Evolutionary conservation across 2,888 invertebrate genomes (phyloP).

Genomic region (Eupelmus urozonus): DNA sequence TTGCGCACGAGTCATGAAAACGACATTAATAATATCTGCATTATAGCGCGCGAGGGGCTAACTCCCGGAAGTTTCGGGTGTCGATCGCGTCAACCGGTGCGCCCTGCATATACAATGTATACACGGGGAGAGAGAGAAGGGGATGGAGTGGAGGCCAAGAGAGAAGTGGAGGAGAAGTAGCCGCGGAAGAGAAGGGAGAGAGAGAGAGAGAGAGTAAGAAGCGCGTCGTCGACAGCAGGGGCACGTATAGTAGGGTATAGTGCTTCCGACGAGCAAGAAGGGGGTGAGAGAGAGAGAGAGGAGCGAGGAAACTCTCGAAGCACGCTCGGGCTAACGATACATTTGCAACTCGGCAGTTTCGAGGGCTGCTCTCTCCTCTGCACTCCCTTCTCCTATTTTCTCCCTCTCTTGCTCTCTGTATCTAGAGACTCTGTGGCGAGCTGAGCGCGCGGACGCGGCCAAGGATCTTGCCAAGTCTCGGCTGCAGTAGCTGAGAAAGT

Average conservation of each 20-base stretch:
- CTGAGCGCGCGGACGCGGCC: conserved; percentile 14
- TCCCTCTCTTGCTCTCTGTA: neutral
- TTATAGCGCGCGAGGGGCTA: too few species aligned
- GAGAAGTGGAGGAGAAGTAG: neutral
- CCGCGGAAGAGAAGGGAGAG: neutral
- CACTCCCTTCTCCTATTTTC: too few species aligned
- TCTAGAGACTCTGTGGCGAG: neutral
- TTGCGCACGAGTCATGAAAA: too few species aligned
- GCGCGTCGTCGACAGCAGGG: neutral
- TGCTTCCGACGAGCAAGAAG: too few species aligned
- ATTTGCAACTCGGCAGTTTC: conserved; percentile 71
- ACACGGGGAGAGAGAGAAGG: conserved; percentile 8
- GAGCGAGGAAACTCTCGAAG: conserved; percentile 59
- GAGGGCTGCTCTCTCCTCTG: conserved; percentile 54
- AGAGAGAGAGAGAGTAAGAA: neutral
- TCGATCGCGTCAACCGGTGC: too few species aligned
- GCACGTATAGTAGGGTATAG: too few species aligned
- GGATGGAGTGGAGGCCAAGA: conserved; percentile 4
- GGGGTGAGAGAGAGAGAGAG: neutral
- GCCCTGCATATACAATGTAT: neutral
- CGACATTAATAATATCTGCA: too few species aligned
- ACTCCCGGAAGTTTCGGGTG: too few species aligned
- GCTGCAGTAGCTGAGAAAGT: conserved; percentile 33
- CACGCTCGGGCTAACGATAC: conserved; percentile 66
- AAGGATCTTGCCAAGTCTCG: conserved; percentile 50